Base-by-base conservation (phyloP, 2,113 vertebrate species). In the Dipodomys merriami region DNA sequence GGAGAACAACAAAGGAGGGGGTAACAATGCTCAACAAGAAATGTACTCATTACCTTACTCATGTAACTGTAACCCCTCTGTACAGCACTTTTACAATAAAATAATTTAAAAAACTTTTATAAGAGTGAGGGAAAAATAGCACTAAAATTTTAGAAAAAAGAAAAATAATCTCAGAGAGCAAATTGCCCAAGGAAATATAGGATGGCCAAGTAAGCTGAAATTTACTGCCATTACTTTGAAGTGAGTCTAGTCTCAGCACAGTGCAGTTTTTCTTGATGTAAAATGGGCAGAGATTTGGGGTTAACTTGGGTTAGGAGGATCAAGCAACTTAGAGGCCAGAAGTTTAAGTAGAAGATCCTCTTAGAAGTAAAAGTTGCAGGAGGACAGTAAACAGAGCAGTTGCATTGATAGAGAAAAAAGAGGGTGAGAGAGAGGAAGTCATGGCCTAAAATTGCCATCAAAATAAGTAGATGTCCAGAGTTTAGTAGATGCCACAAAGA, bases 281-380 rank as follows among this genome's bases (percentile, higher is more conserved):
- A 81, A 86, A 46, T 64, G 53, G 62, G 46, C n/a, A 83, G 35
- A 77, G 23, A 39, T 64, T 68, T 78, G 82, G 29, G 18, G 46
- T 81, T 74, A 33, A 44, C 57, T 33, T 80, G 44, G 20, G 53
- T 72, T 35, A 89, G n/a, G n/a, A 73, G 30, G 49, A 79, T 49
- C 60, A 76, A 64, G 68, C 73, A 92, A 86, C 33, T 80, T 79
- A 89, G 53, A 80, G 35, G 67, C 22, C 84, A 78, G 73, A 46
- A 15, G 65, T 67, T 35, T 73, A 49, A 92, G 23, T 6, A 60
- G 78, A 57, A 95, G 83, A 92, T 35, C 53, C n/a, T 69, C 33
- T 87, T 69, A 79, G 30, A 73, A 74, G 22, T 46, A 19, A 60
- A 68, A 46, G 19, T 67, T 86, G 39, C 27, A 62, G 60, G 13